Base-by-base conservation (phyloP, 2,888 invertebrate genomes). In the Oegoconia quadripuncta region DNA sequence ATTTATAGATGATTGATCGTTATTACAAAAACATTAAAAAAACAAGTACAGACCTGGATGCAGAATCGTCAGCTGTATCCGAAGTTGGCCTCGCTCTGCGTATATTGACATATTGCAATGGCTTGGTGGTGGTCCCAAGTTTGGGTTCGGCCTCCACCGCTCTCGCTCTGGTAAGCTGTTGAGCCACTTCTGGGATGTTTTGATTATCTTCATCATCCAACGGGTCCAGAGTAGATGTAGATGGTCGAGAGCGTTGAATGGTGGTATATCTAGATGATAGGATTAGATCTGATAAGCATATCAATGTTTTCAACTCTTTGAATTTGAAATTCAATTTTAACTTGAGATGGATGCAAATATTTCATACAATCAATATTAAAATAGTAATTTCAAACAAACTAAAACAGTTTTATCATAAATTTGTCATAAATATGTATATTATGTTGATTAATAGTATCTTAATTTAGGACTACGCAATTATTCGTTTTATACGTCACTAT, bases 41-140 rank as follows among this genome's bases (percentile, higher is more conserved):
- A n/a, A n/a, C n/a, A n/a, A n/a, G n/a, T n/a, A 27, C 41, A 49
- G 41, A 80, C 80, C 81, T 78, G 2, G 82, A 79, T 34, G 75
- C 78, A 15, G 74, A 63, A 38, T 84, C 80, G 55, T 83, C 83
- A 39, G 74, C 75, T 9, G 74, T 66, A 11, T 80, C 81, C 0
- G 71, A 59, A 0, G 71, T 63, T 0, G 56, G 92, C 54, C 90
- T 88, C 0, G 91, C 89, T 43, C 95, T 86, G 31, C 92, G 80
- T 17, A 94, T 93, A 37, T 92, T 94, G 0, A 93, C 92, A 55
- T 95, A 95, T 47, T 93, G 91, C 35, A 89, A 56, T 11, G 80
- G 74, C 6, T 84, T 89, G 6, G 74, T 58, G 1, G 80, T 77
- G 12, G 79, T 74, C 7, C 65, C 73, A 0, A 68, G 59, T 3